Evolutionary conservation across 2,113 vertebrate genomes (phyloP).

Genomic region (Labeo rohita): DNA sequence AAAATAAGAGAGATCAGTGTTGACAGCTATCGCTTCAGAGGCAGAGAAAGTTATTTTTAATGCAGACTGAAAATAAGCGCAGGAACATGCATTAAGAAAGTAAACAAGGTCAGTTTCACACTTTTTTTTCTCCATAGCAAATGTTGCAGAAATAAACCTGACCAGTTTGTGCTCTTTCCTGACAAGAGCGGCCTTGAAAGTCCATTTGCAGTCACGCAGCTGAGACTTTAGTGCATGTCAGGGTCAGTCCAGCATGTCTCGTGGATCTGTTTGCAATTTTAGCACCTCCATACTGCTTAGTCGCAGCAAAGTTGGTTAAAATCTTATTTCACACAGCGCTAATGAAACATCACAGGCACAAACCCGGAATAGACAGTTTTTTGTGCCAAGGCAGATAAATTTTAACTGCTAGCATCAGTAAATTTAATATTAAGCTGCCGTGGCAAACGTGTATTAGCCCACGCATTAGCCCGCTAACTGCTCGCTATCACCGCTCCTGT

Average conservation of each 20-base stretch:
- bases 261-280: neutral
- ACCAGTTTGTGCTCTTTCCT: neutral
- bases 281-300: conserved; percentile 12
- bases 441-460: conserved; percentile 21
- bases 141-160: neutral
- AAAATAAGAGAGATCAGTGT: neutral
- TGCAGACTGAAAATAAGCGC: neutral
- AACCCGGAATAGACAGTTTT: neutral
- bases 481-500: neutral
- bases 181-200: neutral
- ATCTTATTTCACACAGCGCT: conserved; percentile 28
- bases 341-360: conserved; percentile 1
- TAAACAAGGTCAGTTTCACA: neutral
- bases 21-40: neutral
- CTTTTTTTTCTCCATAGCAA: neutral
- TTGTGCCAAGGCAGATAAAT: conserved; percentile 13
- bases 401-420: conserved; percentile 11
- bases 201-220: neutral
- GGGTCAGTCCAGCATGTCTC: neutral
- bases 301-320: conserved; percentile 7
- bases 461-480: conserved; percentile 3
- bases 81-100: neutral
- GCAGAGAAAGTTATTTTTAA: neutral
- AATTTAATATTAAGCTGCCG: conserved; percentile 21
- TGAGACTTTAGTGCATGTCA: neutral